Evolutionary conservation across 1,140 invertebrate genomes (phyloP).

Genomic region (Drosophila rufa): DNA sequence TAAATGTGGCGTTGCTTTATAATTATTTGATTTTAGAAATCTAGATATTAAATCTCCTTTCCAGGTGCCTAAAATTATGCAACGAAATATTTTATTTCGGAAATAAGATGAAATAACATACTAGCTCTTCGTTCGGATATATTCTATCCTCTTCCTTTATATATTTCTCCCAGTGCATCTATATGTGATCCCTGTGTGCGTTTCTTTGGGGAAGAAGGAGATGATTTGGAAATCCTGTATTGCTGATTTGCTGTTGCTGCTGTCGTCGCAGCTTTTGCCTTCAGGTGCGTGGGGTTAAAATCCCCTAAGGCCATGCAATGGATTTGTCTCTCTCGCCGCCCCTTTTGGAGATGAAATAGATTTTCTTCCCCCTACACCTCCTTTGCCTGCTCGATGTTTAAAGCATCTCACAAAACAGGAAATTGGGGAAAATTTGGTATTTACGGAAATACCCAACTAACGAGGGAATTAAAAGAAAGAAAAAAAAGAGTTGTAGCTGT

Average conservation of each 20-base stretch:
- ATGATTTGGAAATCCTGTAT: conserved; percentile 83
- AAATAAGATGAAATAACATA: not conserved
- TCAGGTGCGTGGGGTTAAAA: conserved; percentile 73
- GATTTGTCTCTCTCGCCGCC: conserved; percentile 55
- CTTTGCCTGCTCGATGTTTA: conserved; percentile 17
- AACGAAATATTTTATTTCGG: not conserved
- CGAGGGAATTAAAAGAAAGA: conserved; percentile 41
- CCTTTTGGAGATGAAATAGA: conserved; percentile 34
- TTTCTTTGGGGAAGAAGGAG: conserved; percentile 44
- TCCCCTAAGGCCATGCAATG: conserved; percentile 67
- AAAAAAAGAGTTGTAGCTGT: conserved; percentile 10
- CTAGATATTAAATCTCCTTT: too few species aligned
- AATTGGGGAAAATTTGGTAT: conserved; percentile 33
- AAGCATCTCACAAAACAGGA: conserved; percentile 41
- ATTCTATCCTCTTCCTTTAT: not conserved
- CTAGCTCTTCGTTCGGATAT: not conserved
- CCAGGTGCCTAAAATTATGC: not conserved
- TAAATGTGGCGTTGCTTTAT: not conserved
- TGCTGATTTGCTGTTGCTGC: conserved; percentile 71
- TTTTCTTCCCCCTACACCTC: conserved; percentile 1
- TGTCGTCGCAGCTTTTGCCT: conserved; percentile 74
- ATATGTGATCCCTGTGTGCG: conserved; percentile 13
- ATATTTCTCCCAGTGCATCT: not conserved
- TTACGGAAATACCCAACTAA: conserved; percentile 46
- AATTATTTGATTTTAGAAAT: accelerated